These are phyloP conservation scores for Anseranas semipalmata DNA, from an alignment of 2,113 vertebrate genomes.

Conservation along the genomic window DNA sequence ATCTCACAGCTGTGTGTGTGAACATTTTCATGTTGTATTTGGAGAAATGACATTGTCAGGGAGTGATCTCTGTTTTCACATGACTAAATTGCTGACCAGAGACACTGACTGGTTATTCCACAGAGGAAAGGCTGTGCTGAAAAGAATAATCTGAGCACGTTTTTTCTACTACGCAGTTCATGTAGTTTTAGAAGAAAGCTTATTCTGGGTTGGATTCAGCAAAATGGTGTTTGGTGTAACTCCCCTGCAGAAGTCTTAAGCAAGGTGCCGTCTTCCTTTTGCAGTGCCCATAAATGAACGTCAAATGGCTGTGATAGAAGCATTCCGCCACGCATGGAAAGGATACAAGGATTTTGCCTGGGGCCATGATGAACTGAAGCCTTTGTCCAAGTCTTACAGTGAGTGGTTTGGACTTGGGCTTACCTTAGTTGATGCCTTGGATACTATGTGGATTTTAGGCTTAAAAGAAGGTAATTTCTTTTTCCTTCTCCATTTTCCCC, in stretches of 20 bases:
- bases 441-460: slow-evolving; percentile 97
- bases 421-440: slow-evolving; percentile 92
- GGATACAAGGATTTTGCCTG: slow-evolving; percentile 91
- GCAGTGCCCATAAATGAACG: slow-evolving; percentile 70
- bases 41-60: neutral
- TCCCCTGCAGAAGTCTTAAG: neutral
- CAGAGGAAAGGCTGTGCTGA: neutral
- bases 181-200: neutral
- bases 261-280: neutral
- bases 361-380: slow-evolving; percentile 96
- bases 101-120: neutral
- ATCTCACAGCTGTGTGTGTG: neutral
- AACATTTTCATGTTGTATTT: neutral
- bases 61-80: neutral
- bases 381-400: slow-evolving; percentile 88
- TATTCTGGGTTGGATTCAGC: neutral
- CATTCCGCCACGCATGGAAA: slow-evolving; percentile 93
- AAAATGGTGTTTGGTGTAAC: no score
- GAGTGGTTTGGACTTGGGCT: slow-evolving; percentile 98
- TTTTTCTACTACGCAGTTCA: neutral
- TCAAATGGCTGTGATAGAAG: slow-evolving; percentile 85
- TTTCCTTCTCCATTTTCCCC: neutral
- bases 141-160: neutral
- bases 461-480: slow-evolving; percentile 85
- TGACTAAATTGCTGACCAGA: neutral